Base-by-base conservation (phyloP, 2,888 invertebrate genomes). In the Tenodera sinensis region DNA sequence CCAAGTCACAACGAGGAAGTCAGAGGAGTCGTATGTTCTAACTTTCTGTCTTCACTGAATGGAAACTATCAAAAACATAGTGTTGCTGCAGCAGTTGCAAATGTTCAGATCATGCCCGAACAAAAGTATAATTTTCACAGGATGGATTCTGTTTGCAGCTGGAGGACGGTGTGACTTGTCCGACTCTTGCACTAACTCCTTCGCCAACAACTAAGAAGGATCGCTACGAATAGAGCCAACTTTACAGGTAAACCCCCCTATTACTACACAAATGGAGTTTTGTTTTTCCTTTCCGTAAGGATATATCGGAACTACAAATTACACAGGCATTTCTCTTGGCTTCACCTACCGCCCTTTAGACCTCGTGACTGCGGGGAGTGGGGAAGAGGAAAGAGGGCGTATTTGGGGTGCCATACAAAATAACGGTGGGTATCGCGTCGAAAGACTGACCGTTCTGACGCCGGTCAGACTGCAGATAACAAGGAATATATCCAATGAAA, bases 161-260 rank as follows among this genome's bases (percentile, higher is more conserved):
- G 20, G 8, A 71, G 25, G 1, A 71, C 2, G 20, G 0, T 71
- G 47, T n/a, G 27, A 34, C 27, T 85, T 85, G 42, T 27, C 3
- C 47, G 27, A 84, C 7, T 84, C 34, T 30, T 84, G 6, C 84
- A 9, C 34, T 30, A 20, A 34, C 3, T n/a, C 54, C 20, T 15
- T 84, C 4, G n/a, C 15, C 8, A 85, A 47, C 42, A 85, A 85
- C 85, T 54, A 85, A 85, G 85, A 47, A 47, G 27, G 85, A 85
- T 42, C 15, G n/a, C 85, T 34, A 85, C 85, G n/a, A 42, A 85
- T 85, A 85, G n/a, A 85, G 28, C 54, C 86, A 86, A 71, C 28
- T 87, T 87, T 89, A 81, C 87, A 87, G 89, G 81, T 87, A 89
- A 88, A 88, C 87, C 86, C 86, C 86, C 20, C 86, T 71, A 86